phyloP scores from a whole-genome alignment of 2,113 vertebrate species.

The Hippocampus comes region DNA sequence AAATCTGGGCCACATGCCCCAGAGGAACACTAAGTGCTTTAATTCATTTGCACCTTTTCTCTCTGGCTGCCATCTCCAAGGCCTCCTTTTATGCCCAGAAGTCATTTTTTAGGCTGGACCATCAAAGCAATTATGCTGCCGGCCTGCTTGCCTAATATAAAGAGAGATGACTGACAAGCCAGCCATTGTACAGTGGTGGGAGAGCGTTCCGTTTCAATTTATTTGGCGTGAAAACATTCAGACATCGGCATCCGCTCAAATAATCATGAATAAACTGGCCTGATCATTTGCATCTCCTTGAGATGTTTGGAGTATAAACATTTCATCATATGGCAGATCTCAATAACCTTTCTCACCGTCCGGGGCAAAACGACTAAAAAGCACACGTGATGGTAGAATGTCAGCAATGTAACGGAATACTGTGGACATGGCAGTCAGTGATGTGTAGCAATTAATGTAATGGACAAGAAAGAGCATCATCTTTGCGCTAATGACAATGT shows the following conservation, averaged over 20 bases:
- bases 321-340: constrained; percentile 21
- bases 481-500: constrained; percentile 63
- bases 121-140: constrained; percentile 98
- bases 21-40: constrained; percentile 92
- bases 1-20: constrained; percentile 99
- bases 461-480: constrained; percentile 62
- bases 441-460: constrained; percentile 75
- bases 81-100: constrained; percentile 92
- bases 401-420: constrained; percentile 59
- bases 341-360: constrained; percentile 48
- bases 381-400: constrained; percentile 34
- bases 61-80: constrained; percentile 92
- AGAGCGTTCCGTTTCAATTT: constrained; percentile 71
- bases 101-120: constrained; percentile 94
- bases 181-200: constrained; percentile 60
- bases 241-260: constrained; percentile 51
- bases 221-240: constrained; percentile 65
- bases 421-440: constrained; percentile 50
- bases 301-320: constrained; percentile 38
- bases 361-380: constrained; percentile 21
- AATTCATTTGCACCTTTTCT: constrained; percentile 99
- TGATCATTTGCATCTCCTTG: constrained; percentile 39
- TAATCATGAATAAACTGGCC: constrained; percentile 59
- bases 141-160: constrained; percentile 92
- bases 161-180: constrained; percentile 94